These are phyloP conservation scores for Numenius arquata DNA, from an alignment of 2,113 vertebrate genomes.

Conservation along the genomic window DNA sequence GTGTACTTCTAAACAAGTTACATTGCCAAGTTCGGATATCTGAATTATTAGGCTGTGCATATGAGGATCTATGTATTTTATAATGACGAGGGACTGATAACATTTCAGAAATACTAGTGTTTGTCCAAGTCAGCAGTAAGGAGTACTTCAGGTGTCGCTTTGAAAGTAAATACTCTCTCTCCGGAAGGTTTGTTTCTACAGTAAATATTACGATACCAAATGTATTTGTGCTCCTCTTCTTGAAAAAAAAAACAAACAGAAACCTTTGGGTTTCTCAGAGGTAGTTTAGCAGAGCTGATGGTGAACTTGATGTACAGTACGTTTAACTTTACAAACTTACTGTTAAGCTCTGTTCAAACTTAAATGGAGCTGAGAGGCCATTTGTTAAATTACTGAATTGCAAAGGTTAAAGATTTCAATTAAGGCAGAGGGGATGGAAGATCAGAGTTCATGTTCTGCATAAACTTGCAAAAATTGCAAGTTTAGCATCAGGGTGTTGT, in stretches of 20 bases:
- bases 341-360: neutral
- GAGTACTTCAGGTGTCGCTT: neutral
- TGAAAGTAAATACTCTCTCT: neutral
- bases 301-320: neutral
- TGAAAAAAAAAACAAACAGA: neutral
- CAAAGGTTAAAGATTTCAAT: neutral
- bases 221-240: neutral
- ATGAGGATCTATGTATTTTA: rapidly evolving
- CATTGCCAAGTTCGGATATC: neutral
- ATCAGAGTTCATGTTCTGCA: neutral
- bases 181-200: neutral
- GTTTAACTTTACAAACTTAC: neutral
- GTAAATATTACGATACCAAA: neutral
- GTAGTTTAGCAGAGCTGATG: neutral
- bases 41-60: neutral
- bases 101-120: neutral
- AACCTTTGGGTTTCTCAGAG: neutral
- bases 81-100: rapidly evolving
- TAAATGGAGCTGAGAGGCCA: neutral
- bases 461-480: neutral
- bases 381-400: neutral
- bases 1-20: neutral
- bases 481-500: neutral
- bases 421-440: neutral
- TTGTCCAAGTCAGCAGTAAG: neutral